Evolutionary conservation across 2,888 invertebrate genomes (phyloP).

Genomic region (Lasioglossum vierecki): DNA sequence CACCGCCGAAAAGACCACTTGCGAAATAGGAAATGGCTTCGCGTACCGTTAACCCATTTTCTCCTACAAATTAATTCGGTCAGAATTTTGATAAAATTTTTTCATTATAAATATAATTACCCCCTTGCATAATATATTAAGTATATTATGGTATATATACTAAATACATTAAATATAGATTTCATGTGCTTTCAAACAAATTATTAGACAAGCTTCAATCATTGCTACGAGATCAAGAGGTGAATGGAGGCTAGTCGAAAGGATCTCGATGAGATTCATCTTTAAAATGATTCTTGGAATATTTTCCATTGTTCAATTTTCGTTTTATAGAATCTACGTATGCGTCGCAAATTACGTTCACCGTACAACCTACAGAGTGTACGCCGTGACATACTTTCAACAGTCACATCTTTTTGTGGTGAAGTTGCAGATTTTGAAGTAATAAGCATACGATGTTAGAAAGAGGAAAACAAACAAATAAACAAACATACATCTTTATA

Average conservation of each 20-base stretch:
- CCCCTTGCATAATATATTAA: no score
- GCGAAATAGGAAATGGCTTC: constrained; percentile 5
- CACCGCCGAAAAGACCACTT: not conserved
- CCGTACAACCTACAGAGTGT: not conserved
- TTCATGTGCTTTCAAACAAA: no score
- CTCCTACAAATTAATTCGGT: not conserved
- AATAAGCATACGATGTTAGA: not conserved
- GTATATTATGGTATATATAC: no score
- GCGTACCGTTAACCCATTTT: not conserved
- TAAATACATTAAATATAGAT: no score
- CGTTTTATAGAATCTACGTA: not conserved
- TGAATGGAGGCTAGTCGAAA: no score
- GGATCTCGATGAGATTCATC: no score
- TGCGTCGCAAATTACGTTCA: not conserved
- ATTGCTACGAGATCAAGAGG: no score
- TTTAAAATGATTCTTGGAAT: not conserved
- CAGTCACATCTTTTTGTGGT: not conserved
- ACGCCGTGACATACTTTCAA: not conserved
- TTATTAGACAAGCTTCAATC: no score
- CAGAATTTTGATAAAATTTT: not conserved
- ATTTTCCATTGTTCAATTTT: not conserved
- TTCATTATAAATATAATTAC: no score
- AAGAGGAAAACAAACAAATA: not conserved
- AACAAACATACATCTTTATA: not conserved
- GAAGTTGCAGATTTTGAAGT: not conserved